Conservation (phyloP, 2,797 vertebrate genomes). For the Thunnus albacares region DNA sequence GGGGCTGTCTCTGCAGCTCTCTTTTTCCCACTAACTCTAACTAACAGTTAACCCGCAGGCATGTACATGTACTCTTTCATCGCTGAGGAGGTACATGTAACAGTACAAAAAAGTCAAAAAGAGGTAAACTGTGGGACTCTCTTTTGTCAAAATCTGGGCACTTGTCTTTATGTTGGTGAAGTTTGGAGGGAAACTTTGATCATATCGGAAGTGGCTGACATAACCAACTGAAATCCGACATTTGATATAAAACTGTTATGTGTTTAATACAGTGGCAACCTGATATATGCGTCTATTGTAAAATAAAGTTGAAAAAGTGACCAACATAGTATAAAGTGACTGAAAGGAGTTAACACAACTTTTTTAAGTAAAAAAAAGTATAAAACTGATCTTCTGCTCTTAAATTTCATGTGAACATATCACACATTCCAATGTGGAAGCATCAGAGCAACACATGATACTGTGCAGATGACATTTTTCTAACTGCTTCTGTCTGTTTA, state of each 20-base stretch:
- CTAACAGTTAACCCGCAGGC: slow-evolving; percentile 84
- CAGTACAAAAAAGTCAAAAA: slow-evolving; percentile 65
- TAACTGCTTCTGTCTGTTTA: slow-evolving; percentile 10
- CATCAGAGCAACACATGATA: background rate
- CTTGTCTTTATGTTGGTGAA: slow-evolving; percentile 22
- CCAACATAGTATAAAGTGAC: background rate
- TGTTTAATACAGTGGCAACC: background rate
- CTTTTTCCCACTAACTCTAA: slow-evolving; percentile 79
- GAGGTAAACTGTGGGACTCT: slow-evolving; percentile 67
- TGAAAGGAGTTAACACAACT: background rate
- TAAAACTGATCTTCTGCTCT: too few species aligned
- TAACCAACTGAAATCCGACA: background rate
- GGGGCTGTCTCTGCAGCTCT: slow-evolving; percentile 79
- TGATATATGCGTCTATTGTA: too few species aligned
- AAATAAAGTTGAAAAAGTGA: slow-evolving; percentile 30
- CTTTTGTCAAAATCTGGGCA: slow-evolving; percentile 51
- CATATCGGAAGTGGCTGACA: slow-evolving; percentile 11
- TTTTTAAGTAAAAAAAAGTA: background rate
- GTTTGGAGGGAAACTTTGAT: slow-evolving; percentile 31
- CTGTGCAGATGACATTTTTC: slow-evolving; percentile 8
- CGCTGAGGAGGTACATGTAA: slow-evolving; percentile 72
- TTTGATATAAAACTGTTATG: background rate
- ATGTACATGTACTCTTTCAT: slow-evolving; percentile 80
- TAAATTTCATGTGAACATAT: background rate
- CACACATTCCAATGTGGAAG: background rate